A percentile compares a stretch with the other conserved stretches of the same genome.
These are phyloP conservation scores for Dicranocentrus wangi DNA, from an alignment of 2,888 invertebrate species.

Conservation along the genomic window DNA sequence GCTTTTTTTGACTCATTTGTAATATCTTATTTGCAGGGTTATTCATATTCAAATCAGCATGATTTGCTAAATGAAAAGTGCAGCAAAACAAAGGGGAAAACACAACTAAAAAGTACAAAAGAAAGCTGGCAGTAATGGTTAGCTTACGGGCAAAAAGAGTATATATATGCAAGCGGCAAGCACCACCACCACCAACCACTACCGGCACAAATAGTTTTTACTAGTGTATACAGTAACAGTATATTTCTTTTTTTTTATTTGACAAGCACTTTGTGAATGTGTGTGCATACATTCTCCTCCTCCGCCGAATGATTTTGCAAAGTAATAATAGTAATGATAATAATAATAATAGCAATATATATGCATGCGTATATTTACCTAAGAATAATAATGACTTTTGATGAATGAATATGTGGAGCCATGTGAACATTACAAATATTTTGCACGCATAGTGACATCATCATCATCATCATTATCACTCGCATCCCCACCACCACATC, in stretches of 20 bases:
- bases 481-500: too few species aligned
- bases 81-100: slow-evolving; percentile 37
- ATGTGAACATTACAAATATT: slow-evolving; percentile 22
- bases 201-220: too few species aligned
- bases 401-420: slow-evolving; percentile 5
- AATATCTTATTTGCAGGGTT: background rate
- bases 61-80: slow-evolving; percentile 40
- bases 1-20: slow-evolving; percentile 26
- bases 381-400: background rate
- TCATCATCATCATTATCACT: slow-evolving; percentile 24
- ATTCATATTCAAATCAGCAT: slow-evolving; percentile 7
- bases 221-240: too few species aligned
- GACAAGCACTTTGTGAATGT: background rate
- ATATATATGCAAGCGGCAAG: too few species aligned
- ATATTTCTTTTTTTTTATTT: slow-evolving; percentile 19
- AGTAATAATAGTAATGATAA: too few species aligned
- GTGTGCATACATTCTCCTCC: too few species aligned
- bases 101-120: slow-evolving; percentile 31
- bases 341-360: too few species aligned
- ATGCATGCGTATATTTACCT: background rate
- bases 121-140: slow-evolving; percentile 29
- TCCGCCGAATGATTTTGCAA: too few species aligned
- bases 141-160: background rate
- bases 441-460: slow-evolving; percentile 24
- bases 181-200: too few species aligned